Evolutionary conservation across 1,140 invertebrate species (phyloP).

Genomic region (Globodera ellingtonae): DNA sequence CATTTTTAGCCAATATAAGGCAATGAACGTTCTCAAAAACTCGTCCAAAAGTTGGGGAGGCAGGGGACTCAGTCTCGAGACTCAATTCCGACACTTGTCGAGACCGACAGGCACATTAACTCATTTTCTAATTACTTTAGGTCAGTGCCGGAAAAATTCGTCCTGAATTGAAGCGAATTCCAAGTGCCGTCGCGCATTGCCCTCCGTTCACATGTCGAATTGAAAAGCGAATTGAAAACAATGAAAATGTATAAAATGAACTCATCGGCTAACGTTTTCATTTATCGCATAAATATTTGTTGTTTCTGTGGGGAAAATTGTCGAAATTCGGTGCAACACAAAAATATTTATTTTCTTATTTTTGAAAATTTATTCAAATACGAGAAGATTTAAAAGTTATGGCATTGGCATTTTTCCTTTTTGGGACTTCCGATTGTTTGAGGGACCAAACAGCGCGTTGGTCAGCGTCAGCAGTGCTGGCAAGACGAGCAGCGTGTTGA

Average conservation of each 20-base stretch:
- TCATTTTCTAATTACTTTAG: background rate
- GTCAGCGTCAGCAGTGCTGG: conserved; percentile 47
- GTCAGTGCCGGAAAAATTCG: background rate
- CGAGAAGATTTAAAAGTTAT: too few relatives aligned
- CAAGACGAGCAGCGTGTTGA: conserved; percentile 48
- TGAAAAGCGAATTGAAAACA: background rate
- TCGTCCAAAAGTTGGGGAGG: too few relatives aligned
- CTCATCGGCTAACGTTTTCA: too few relatives aligned
- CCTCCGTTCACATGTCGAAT: background rate
- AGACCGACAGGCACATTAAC: background rate
- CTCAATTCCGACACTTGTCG: background rate
- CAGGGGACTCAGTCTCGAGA: too few relatives aligned
- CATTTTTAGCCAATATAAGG: conserved; percentile 15
- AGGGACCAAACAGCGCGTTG: background rate
- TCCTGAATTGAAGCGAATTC: background rate
- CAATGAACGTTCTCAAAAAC: too few relatives aligned
- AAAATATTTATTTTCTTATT: too few relatives aligned
- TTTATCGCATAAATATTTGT: too few relatives aligned
- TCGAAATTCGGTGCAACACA: too few relatives aligned
- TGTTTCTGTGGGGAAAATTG: too few relatives aligned
- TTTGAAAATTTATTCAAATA: too few relatives aligned
- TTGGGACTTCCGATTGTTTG: background rate
- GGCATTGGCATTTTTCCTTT: background rate
- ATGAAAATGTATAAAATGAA: too few relatives aligned
- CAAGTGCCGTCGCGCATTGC: background rate